phyloP scores from a whole-genome alignment of 2,888 invertebrate species.

The Parnassius mnemosyne region DNA sequence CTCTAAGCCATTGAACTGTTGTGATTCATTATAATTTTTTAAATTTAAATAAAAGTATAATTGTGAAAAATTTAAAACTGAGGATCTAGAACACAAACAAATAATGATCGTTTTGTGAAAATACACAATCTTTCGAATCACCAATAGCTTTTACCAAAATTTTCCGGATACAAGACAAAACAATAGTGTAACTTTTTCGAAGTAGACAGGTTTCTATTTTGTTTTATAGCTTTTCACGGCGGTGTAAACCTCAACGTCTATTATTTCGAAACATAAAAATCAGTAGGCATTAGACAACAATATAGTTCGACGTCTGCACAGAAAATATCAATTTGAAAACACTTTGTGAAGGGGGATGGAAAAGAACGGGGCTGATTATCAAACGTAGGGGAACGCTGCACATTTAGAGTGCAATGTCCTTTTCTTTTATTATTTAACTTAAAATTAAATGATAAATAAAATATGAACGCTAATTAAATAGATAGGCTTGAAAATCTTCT shows the following conservation, averaged over 20 bases:
- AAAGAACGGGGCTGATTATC: slow-evolving; percentile 37
- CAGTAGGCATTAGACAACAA: slow-evolving; percentile 31
- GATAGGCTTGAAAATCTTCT: too few species aligned
- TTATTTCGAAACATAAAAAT: slow-evolving; percentile 27
- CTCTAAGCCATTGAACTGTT: too few species aligned
- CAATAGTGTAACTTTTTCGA: slow-evolving; percentile 12
- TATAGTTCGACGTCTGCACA: slow-evolving; percentile 32
- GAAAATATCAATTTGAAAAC: slow-evolving; percentile 42
- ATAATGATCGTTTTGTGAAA: too few species aligned
- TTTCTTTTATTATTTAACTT: slow-evolving; percentile 27
- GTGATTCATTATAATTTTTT: too few species aligned
- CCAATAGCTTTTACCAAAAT: slow-evolving; percentile 13
- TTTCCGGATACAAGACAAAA: slow-evolving; percentile 8
- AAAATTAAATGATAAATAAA: slow-evolving; percentile 1
- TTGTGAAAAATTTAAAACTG: too few species aligned
- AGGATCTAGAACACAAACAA: too few species aligned
- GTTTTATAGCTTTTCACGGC: slow-evolving; percentile 26
- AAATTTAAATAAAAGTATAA: too few species aligned
- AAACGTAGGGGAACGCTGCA: slow-evolving; percentile 36
- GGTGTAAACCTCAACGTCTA: slow-evolving; percentile 20
- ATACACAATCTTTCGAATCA: not conserved
- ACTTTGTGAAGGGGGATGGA: slow-evolving; percentile 34
- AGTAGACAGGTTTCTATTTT: slow-evolving; percentile 24
- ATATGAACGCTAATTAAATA: too few species aligned
- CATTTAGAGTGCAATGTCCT: slow-evolving; percentile 38